Percentiles rank a stretch among this genome's conserved stretches.
These are phyloP conservation scores for Drosophila falleni DNA, from an alignment of 2,888 invertebrate species.

Conservation along the genomic window DNA sequence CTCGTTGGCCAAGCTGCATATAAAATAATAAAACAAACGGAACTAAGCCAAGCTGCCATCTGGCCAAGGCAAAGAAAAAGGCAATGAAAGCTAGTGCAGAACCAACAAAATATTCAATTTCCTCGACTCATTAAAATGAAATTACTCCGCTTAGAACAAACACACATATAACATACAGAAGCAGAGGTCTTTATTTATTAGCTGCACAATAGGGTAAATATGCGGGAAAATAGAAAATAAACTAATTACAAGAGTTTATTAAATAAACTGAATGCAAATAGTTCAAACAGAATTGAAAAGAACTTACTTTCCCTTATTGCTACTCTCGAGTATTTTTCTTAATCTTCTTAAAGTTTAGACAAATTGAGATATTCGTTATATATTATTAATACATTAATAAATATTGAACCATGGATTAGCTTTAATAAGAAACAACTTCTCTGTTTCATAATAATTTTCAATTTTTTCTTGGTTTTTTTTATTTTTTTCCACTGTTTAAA, in stretches of 20 bases:
- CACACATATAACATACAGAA: not conserved
- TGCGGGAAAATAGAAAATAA: conserved; percentile 26
- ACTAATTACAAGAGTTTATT: conserved; percentile 30
- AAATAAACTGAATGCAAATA: conserved; percentile 16
- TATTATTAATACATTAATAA: no score
- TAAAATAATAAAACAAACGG: conserved; percentile 59
- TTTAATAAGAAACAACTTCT: no score
- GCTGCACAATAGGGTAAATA: conserved; percentile 17
- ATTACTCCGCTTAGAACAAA: conserved; percentile 60
- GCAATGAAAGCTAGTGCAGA: conserved; percentile 21
- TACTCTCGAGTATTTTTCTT: not conserved
- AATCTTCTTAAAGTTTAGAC: no score
- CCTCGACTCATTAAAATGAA: conserved; percentile 82
- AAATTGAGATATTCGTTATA: no score
- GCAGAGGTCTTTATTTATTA: conserved; percentile 2
- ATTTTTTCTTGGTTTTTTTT: no score
- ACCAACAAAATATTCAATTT: conserved; percentile 78
- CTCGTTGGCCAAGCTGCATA: conserved; percentile 54
- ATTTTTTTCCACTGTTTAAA: no score
- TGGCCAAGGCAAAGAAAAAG: conserved; percentile 11
- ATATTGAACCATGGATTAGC: no score
- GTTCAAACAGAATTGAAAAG: not conserved
- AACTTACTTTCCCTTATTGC: not conserved
- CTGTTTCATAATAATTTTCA: no score
- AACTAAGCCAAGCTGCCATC: conserved; percentile 24